Conservation (phyloP, 1,140 invertebrate genomes). For the Drosophila repleta region DNA sequence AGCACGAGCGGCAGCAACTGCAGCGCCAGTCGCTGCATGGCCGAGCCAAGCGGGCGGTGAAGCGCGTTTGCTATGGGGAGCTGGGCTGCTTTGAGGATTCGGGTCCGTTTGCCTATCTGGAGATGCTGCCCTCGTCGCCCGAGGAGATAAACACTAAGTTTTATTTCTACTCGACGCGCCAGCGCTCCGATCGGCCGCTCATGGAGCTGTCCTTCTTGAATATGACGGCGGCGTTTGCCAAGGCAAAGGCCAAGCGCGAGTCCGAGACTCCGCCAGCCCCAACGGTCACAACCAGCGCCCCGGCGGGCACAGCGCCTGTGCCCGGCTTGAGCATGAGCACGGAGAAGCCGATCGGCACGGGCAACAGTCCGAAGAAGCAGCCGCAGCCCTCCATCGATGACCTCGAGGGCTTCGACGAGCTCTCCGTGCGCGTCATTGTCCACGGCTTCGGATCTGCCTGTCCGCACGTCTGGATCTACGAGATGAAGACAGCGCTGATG, state of each 20-base stretch:
- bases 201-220: slow-evolving; percentile 88
- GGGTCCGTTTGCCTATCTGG: slow-evolving; percentile 95
- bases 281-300: slow-evolving; percentile 17
- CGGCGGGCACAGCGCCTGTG: background rate
- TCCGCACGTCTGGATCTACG: slow-evolving; percentile 95
- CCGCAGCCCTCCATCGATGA: slow-evolving; percentile 61
- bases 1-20: slow-evolving; percentile 53
- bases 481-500: slow-evolving; percentile 95
- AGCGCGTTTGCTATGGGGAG: slow-evolving; percentile 94
- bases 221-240: slow-evolving; percentile 85
- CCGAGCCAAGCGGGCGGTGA: slow-evolving; percentile 86
- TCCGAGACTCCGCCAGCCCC: slow-evolving; percentile 12
- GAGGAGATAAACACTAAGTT: slow-evolving; percentile 94
- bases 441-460: slow-evolving; percentile 97
- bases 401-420: slow-evolving; percentile 77
- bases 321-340: slow-evolving; percentile 21
- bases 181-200: slow-evolving; percentile 87
- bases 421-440: slow-evolving; percentile 94
- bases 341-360: slow-evolving; percentile 24
- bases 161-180: slow-evolving; percentile 87
- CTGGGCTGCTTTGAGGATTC: slow-evolving; percentile 97
- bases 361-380: slow-evolving; percentile 45
- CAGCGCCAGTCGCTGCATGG: slow-evolving; percentile 37
- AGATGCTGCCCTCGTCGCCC: slow-evolving; percentile 94
- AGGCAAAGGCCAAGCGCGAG: slow-evolving; percentile 55